A percentile compares a stretch with the other conserved stretches of the same genome.
Evolutionary conservation across 1,140 invertebrate species (phyloP).

Genomic region (Panagrolaimus sp.): DNA sequence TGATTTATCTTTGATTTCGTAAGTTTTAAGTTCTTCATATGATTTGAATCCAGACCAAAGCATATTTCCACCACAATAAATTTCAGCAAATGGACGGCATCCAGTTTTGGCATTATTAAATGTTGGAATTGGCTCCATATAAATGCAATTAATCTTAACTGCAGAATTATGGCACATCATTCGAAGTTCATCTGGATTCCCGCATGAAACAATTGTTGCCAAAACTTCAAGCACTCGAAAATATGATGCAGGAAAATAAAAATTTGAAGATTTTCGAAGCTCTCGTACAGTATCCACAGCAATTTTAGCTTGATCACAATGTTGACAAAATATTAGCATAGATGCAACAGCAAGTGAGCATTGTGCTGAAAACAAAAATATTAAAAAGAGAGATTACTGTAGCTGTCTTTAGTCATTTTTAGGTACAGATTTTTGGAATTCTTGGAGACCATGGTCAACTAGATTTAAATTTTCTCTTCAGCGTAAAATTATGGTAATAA

Average conservation of each 20-base stretch:
- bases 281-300: constrained; percentile 10
- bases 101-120: constrained; percentile 69
- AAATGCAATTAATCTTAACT: constrained; percentile 26
- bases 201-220: constrained; percentile 27
- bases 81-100: constrained; percentile 83
- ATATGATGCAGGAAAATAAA: constrained; percentile 35
- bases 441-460: no score
- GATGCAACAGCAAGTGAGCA: constrained; percentile 28
- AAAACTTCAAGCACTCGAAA: constrained; percentile 32
- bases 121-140: constrained; percentile 30
- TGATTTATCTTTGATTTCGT: constrained; percentile 25
- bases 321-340: constrained; percentile 31
- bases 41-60: constrained; percentile 76
- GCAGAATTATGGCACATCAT: constrained; percentile 38
- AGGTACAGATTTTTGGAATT: no score
- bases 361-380: constrained; percentile 26
- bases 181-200: constrained; percentile 22
- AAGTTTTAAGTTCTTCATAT: constrained; percentile 67
- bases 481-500: neutral
- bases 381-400: neutral
- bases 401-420: no score
- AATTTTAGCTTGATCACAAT: constrained; percentile 24
- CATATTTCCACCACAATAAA: constrained; percentile 79
- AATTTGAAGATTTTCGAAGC: neutral
- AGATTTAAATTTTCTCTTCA: no score